Percentiles rank a stretch among this genome's conserved stretches.
phyloP scores from a whole-genome alignment of 1,140 invertebrate genomes.

The Solenopsis fugax region DNA sequence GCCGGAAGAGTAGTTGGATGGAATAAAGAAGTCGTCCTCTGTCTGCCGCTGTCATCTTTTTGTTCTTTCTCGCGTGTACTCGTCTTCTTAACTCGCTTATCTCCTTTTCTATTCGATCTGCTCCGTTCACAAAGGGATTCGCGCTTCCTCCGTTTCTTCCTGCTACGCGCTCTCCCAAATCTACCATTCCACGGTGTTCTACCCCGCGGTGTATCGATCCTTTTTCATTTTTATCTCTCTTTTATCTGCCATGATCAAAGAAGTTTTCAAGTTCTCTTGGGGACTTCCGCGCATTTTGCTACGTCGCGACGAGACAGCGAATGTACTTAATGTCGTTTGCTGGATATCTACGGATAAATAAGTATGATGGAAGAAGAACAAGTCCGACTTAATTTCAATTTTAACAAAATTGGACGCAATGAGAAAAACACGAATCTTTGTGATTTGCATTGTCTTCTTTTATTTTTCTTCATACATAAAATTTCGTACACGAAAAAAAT shows the following conservation, averaged over 20 bases:
- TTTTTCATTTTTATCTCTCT: constrained; percentile 26
- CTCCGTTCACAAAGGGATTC: constrained; percentile 53
- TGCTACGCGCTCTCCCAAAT: constrained; percentile 26
- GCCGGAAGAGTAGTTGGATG: constrained; percentile 53
- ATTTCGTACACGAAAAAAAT: background rate
- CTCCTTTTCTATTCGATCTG: constrained; percentile 62
- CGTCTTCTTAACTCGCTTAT: constrained; percentile 64
- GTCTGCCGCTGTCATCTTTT: constrained; percentile 56
- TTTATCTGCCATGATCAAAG: constrained; percentile 51
- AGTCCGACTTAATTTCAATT: background rate
- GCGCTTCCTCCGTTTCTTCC: constrained; percentile 23
- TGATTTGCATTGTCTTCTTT: background rate
- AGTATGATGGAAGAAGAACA: constrained; percentile 19
- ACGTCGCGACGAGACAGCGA: constrained; percentile 28
- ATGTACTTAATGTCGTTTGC: constrained; percentile 49
- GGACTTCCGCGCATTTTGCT: constrained; percentile 46
- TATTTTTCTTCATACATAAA: background rate
- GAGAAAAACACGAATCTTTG: background rate
- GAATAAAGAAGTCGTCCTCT: constrained; percentile 61
- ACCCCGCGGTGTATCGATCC: constrained; percentile 34
- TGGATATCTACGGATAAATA: constrained; percentile 42
- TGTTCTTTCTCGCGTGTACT: constrained; percentile 56
- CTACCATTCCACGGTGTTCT: constrained; percentile 48
- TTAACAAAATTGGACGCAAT: background rate
- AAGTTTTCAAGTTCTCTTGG: constrained; percentile 36